Conservation (phyloP, 2,113 vertebrate genomes). For the Henicopernis longicauda region DNA sequence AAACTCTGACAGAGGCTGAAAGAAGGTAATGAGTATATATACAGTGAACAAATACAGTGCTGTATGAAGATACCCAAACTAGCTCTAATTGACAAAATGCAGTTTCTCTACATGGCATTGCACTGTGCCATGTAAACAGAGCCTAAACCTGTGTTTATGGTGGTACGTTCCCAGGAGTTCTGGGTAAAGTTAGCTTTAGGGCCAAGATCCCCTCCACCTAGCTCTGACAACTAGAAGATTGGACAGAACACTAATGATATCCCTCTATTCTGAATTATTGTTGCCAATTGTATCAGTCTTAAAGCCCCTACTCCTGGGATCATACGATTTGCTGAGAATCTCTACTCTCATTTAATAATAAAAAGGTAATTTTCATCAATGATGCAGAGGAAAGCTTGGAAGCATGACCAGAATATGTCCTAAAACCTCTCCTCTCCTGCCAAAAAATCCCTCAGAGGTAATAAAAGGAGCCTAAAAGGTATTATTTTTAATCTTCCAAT, state of each 20-base stretch:
- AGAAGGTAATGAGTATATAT: slow-evolving; percentile 44
- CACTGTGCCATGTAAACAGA: not conserved
- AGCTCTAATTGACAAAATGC: slow-evolving; percentile 1
- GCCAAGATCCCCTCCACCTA: not conserved
- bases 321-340: slow-evolving; percentile 38
- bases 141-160: not conserved
- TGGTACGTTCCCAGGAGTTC: not conserved
- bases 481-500: slow-evolving; percentile 57
- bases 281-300: slow-evolving; percentile 32
- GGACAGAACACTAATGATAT: not conserved
- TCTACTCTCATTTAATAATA: slow-evolving; percentile 61
- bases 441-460: slow-evolving; percentile 56
- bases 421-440: slow-evolving; percentile 54
- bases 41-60: slow-evolving; percentile 6
- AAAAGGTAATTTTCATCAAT: slow-evolving; percentile 63
- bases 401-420: slow-evolving; percentile 58
- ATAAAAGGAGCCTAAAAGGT: slow-evolving; percentile 59
- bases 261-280: not conserved
- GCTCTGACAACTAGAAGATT: not conserved
- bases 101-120: not conserved
- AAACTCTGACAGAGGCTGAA: slow-evolving; percentile 36
- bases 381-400: slow-evolving; percentile 60
- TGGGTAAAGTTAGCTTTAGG: not conserved
- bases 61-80: not conserved
- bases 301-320: slow-evolving; percentile 40